Base-by-base conservation (phyloP, 2,888 invertebrate species). In the Drosophila meridionalis region DNA sequence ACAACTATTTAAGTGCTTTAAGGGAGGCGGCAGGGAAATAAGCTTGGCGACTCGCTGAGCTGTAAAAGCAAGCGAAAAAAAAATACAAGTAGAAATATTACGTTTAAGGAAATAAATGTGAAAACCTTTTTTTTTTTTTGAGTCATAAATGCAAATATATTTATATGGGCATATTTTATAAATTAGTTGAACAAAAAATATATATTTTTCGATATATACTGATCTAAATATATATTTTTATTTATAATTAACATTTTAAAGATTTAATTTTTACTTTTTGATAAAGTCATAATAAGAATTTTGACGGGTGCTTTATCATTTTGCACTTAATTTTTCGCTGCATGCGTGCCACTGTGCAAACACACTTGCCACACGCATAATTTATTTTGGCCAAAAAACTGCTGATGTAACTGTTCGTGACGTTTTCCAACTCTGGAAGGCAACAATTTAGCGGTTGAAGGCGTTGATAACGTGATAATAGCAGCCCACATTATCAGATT, bases 381-480 rank as follows among this genome's bases (percentile, higher is more conserved):
- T 67, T 64, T 71, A 40, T 55, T 65, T 58, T 59, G 8, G 9
- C 28, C n/a, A 26, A 73, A 56, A 55, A 70, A 59, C 1, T 48
- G 77, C 77, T 78, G 81, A 78, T 78, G 73, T 81, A 78, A 78
- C 73, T 20, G 63, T 81, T 78, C 60, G 78, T 78, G 78, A 80
- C 68, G 80, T 63, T 80, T 70, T 55, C 34, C 42, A 52, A 56
- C 42, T 68, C 43, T 12, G 56, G 52, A 63, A 50, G 48, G 28
- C 47, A 59, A 40, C 53, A 48, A 38, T 62, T 58, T 64, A 52
- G 30, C 42, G 42, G 42, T 47, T 73, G 57, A 53, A 74, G 69
- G 64, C 69, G 48, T 40, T 62, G 80, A 77, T 77, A 77, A 79
- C 78, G 78, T 80, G 81, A 81, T 81, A 77, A 76, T 71, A 77